Conservation (phyloP, 2,113 vertebrate genomes). For the Chascanopsetta lugubris region DNA sequence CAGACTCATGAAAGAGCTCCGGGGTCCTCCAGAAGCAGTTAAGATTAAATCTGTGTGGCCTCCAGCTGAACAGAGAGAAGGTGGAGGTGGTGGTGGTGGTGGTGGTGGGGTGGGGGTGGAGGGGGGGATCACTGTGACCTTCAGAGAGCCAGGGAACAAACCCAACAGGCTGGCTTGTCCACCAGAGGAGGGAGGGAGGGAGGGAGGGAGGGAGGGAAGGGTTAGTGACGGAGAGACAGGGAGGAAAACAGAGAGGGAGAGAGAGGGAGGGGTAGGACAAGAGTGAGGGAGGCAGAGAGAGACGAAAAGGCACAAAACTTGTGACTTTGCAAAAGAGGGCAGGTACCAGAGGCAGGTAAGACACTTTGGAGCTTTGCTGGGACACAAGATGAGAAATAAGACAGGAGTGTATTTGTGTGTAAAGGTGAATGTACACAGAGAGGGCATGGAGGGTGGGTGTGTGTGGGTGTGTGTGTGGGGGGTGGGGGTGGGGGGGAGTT, state of each 20-base stretch:
- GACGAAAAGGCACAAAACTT: constrained; percentile 65
- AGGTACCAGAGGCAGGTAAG: constrained; percentile 82
- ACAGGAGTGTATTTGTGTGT: constrained; percentile 13
- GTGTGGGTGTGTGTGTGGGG: constrained; percentile 16
- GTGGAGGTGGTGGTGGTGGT: too few relatives aligned
- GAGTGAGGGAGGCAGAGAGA: constrained; percentile 60
- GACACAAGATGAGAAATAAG: constrained; percentile 16
- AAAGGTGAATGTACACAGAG: constrained; percentile 9
- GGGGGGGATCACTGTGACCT: constrained; percentile 73
- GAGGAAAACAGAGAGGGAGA: constrained; percentile 45
- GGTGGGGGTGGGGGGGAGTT: constrained; percentile 11
- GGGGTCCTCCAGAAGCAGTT: constrained; percentile 48
- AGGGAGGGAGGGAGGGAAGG: constrained; percentile 41
- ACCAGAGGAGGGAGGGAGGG: constrained; percentile 42
- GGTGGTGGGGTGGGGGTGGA: constrained; percentile 46
- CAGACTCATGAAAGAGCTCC: constrained; percentile 54
- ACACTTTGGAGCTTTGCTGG: constrained; percentile 36
- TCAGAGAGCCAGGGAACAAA: constrained; percentile 64
- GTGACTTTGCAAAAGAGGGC: constrained; percentile 75
- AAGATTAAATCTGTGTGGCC: constrained; percentile 63
- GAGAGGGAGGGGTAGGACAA: constrained; percentile 44
- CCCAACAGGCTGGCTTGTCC: constrained; percentile 64
- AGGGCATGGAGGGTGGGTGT: neutral
- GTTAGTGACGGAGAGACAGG: constrained; percentile 35
- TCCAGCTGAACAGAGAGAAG: constrained; percentile 46